Base-by-base conservation (phyloP, 64 coral and sea anemone species). In the Dendrophyllia cribrosa region DNA sequence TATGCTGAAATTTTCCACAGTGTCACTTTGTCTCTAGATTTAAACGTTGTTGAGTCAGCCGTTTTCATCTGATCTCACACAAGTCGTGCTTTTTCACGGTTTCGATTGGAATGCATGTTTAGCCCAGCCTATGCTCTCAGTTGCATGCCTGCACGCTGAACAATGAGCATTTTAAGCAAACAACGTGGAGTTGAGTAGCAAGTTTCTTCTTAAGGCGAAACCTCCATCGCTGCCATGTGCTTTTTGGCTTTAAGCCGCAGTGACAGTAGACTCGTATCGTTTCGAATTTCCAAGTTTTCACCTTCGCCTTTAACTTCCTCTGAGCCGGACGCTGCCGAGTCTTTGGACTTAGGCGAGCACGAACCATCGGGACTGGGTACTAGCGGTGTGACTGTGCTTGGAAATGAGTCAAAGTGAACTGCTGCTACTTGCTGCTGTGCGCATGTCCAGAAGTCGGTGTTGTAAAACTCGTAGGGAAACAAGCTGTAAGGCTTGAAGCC, bases 381-480 rank as follows among this genome's bases (percentile, higher is more conserved):
- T 70, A 78, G 59, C 21, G 59, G 69, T 49, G 87, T 79, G 76
- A 79, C 59, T 67, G 87, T 56, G 20, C 62, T 78, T 82, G 92
- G 72, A 46, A 94, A 26, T 12, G 90, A 88, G 43, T 83, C 79
- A 14, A 83, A 90, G 10, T 97, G 95, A 76, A 93, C 78, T 3
- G 92, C 95, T 53, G 92, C 95, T 51, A 94, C 79, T 66, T 97
- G 88, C 48, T 94, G 95, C 47, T 80, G 92, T 75, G 92, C 92
- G 83, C 92, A 97, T 88, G 95, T 91, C 95, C 95, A 94, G 88
- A 97, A 94, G 80, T 97, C 92, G 15, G 92, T 97, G 75, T 94
- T 97, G 83, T 91, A 97, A 63, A 94, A 94, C 76, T 97, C 88
- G 43, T 94, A 86, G 0, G 92, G 83, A 49, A 90, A 97, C 9